These are phyloP conservation scores for Oryzias melastigma DNA, from an alignment of 2,113 vertebrate species.

Conservation along the genomic window DNA sequence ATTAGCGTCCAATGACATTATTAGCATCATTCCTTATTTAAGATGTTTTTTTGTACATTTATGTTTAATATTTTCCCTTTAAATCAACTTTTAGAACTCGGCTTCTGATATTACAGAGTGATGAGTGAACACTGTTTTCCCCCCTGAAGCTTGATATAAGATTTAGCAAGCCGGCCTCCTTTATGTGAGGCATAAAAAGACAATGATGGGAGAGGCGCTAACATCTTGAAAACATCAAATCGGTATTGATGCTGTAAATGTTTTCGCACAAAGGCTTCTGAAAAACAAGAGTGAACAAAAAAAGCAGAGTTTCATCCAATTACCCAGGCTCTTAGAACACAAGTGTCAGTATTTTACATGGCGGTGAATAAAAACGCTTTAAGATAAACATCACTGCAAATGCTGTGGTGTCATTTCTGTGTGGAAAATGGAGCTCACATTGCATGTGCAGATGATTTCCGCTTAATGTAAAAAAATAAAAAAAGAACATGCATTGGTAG, in stretches of 20 bases:
- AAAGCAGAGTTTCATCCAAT: background rate
- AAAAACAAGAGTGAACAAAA: no score
- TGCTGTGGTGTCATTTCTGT: no score
- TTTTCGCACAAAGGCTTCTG: background rate
- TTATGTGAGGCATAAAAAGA: conserved; percentile 14
- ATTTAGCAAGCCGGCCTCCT: conserved; percentile 15
- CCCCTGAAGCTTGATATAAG: conserved; percentile 20
- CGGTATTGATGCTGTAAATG: conserved; percentile 9
- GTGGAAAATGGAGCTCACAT: no score
- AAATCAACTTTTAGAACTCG: no score
- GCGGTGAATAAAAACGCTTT: background rate
- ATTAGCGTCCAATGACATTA: no score
- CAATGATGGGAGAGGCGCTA: background rate
- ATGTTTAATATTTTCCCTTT: no score
- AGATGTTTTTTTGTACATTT: no score
- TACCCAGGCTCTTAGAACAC: no score
- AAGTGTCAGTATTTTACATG: background rate
- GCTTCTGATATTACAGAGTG: no score
- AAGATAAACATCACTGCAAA: background rate
- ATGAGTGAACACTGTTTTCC: conserved; percentile 3
- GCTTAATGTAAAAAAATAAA: conserved; percentile 3
- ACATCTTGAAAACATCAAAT: conserved; percentile 14
- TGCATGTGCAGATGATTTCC: conserved; percentile 15
- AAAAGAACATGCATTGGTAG: no score
- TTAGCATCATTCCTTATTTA: no score